Percentiles rank a stretch among this genome's conserved stretches.
phyloP scores from a whole-genome alignment of 2,113 vertebrate species.

The Orycteropus afer region DNA sequence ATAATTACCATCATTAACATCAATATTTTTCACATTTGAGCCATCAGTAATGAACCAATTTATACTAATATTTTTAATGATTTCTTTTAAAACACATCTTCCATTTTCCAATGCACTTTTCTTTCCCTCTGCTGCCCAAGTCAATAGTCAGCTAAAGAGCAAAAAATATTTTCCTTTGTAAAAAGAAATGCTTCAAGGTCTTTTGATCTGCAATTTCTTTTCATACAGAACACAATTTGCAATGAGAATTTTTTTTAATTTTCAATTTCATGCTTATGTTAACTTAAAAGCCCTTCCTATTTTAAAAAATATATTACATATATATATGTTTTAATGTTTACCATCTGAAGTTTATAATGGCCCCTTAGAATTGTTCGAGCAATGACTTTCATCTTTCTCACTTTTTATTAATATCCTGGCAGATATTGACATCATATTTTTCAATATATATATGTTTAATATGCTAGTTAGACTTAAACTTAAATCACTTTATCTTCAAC shows the following conservation, averaged over 20 bases:
- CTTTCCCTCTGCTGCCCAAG: not conserved
- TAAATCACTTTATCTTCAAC: not conserved
- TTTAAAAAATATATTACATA: slow-evolving; percentile 30
- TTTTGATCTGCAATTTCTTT: slow-evolving; percentile 41
- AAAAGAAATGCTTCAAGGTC: slow-evolving; percentile 38
- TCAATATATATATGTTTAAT: not conserved
- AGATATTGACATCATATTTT: not conserved
- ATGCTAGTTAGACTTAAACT: not conserved
- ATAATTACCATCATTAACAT: slow-evolving; percentile 76
- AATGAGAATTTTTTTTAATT: slow-evolving; percentile 5
- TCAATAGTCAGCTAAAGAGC: slow-evolving; percentile 61
- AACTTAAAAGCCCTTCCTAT: slow-evolving; percentile 51
- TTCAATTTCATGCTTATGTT: slow-evolving; percentile 14
- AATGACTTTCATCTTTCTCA: not conserved
- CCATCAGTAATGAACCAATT: slow-evolving; percentile 52
- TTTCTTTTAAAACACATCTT: slow-evolving; percentile 60
- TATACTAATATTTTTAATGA: slow-evolving; percentile 64
- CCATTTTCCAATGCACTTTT: not conserved
- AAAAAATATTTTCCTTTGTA: slow-evolving; percentile 17
- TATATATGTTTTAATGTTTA: slow-evolving; percentile 61
- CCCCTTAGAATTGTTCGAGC: slow-evolving; percentile 60
- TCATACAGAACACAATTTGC: not conserved
- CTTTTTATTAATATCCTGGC: not conserved
- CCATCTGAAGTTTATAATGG: slow-evolving; percentile 51
- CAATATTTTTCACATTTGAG: slow-evolving; percentile 54